phyloP scores from a whole-genome alignment of 2,888 invertebrate genomes.

The Ormyrus pomaceus region DNA sequence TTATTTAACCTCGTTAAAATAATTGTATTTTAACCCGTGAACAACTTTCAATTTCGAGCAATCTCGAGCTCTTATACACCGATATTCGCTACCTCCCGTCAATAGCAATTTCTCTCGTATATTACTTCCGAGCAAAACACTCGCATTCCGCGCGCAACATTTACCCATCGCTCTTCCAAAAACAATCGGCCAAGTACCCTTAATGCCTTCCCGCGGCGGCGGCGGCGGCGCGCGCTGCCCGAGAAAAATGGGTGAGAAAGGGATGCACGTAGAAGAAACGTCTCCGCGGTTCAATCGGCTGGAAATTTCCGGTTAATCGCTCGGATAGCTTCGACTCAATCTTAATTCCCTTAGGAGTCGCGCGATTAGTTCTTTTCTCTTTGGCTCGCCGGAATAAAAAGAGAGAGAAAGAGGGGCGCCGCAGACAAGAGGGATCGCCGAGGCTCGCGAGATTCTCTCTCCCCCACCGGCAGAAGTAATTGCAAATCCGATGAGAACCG shows the following conservation, averaged over 20 bases:
- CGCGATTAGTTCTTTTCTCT: slow-evolving; percentile 33
- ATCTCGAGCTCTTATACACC: no score
- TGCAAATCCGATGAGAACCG: slow-evolving; percentile 27
- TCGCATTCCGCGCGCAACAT: no score
- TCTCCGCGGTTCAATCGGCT: slow-evolving; percentile 57
- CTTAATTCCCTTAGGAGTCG: slow-evolving; percentile 48
- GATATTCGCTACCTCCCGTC: no score
- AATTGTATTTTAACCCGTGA: no score
- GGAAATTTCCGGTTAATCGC: slow-evolving; percentile 65
- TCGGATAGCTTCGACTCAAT: slow-evolving; percentile 51
- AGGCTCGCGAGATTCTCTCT: slow-evolving; percentile 12
- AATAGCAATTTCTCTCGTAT: no score
- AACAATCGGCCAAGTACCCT: no score
- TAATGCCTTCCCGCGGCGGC: no score
- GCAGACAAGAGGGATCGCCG: not conserved
- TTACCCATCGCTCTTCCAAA: no score
- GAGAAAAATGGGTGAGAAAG: not conserved
- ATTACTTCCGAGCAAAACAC: no score
- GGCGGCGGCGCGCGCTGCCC: no score
- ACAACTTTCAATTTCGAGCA: no score
- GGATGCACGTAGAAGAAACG: slow-evolving; percentile 44
- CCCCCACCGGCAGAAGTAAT: slow-evolving; percentile 35
- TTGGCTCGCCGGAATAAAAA: slow-evolving; percentile 20
- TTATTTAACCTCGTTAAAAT: no score
- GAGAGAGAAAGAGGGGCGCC: not conserved